phyloP scores from a whole-genome alignment of 2,113 vertebrate genomes.

The Tachuris rubrigastra region DNA sequence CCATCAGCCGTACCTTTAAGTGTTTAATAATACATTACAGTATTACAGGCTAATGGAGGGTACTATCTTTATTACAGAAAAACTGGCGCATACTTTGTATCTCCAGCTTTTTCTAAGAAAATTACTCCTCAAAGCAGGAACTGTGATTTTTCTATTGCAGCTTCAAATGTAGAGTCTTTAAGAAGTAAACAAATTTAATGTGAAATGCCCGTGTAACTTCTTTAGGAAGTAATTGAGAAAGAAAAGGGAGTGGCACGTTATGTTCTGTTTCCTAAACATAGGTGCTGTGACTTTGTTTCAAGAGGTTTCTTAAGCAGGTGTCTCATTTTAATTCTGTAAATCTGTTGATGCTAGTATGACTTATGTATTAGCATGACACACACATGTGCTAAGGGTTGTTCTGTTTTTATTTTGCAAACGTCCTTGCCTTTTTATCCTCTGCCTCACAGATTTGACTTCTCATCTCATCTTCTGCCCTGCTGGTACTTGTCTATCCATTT shows the following conservation, averaged over 20 bases:
- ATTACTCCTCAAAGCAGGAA: background rate
- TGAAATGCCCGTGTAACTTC: background rate
- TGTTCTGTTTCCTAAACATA: background rate
- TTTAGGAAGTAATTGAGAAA: background rate
- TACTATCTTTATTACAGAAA: background rate
- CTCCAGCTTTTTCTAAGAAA: background rate
- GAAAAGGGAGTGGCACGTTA: background rate
- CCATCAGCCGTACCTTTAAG: background rate
- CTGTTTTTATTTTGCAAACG: background rate
- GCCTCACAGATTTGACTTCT: background rate
- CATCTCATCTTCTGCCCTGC: background rate
- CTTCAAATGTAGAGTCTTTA: background rate
- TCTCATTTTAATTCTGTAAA: background rate
- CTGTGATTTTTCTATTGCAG: background rate
- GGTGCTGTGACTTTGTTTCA: background rate
- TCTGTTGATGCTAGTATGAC: background rate
- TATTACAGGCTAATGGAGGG: background rate
- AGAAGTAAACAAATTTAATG: background rate
- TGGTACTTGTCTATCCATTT: background rate
- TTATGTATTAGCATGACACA: background rate
- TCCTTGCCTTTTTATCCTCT: background rate
- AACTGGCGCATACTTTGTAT: background rate
- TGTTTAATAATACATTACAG: constrained; percentile 54
- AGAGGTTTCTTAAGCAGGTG: background rate
- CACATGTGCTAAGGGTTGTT: background rate